These are phyloP conservation scores for Nebria brevicollis DNA, from an alignment of 2,888 invertebrate genomes.

Conservation along the genomic window DNA sequence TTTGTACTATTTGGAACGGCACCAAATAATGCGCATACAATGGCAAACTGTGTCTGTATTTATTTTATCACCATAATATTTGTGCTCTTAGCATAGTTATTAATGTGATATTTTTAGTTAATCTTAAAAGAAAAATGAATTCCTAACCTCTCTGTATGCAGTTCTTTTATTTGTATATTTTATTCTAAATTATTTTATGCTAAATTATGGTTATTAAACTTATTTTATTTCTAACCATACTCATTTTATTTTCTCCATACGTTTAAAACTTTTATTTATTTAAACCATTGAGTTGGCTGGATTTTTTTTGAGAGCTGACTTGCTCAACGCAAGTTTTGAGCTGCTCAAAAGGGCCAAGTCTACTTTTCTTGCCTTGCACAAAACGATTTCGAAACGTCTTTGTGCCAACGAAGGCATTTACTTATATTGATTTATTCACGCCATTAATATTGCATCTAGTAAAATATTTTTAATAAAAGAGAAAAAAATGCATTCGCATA, in stretches of 20 bases:
- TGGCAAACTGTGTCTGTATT: slow-evolving; percentile 39
- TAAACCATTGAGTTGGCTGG: slow-evolving; percentile 28
- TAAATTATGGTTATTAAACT: slow-evolving; percentile 34
- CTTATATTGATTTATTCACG: not conserved
- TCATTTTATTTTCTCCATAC: slow-evolving; percentile 19
- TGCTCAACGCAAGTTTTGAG: slow-evolving; percentile 37
- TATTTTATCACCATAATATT: slow-evolving; percentile 45
- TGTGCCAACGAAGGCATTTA: slow-evolving; percentile 36
- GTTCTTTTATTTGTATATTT: slow-evolving; percentile 42
- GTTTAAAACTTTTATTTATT: slow-evolving; percentile 23
- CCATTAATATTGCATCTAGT: not conserved
- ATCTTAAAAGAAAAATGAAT: slow-evolving; percentile 37
- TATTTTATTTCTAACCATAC: slow-evolving; percentile 9
- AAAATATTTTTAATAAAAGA: too few relatives aligned
- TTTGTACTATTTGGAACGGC: slow-evolving; percentile 34
- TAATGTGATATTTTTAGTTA: slow-evolving; percentile 45
- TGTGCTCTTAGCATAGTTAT: slow-evolving; percentile 46
- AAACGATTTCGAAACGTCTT: slow-evolving; percentile 23
- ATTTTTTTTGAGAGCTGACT: slow-evolving; percentile 35
- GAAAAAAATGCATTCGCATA: too few relatives aligned
- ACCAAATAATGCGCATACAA: slow-evolving; percentile 36
- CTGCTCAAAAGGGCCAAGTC: slow-evolving; percentile 30
- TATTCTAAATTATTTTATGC: slow-evolving; percentile 37
- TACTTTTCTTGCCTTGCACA: slow-evolving; percentile 40
- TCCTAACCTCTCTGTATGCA: slow-evolving; percentile 36